These are phyloP conservation scores for Ypsolopha scabrella DNA, from an alignment of 2,888 invertebrate species.

Conservation along the genomic window DNA sequence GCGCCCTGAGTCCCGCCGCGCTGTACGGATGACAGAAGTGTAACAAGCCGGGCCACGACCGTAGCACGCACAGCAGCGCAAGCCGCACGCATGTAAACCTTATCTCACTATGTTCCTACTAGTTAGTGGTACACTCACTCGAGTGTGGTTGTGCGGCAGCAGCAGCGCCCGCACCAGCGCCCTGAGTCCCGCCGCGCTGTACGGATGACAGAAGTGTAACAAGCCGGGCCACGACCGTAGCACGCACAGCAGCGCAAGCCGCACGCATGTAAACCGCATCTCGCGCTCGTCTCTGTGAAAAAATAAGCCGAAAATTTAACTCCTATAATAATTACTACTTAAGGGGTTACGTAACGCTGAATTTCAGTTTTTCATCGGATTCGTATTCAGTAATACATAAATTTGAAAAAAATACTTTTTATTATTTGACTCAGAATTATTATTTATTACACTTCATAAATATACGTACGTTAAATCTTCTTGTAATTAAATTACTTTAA, in stretches of 20 bases:
- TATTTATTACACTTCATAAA: no score
- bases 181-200: constrained; percentile 78
- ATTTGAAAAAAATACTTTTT: no score
- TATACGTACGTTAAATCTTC: no score
- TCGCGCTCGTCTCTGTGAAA: constrained; percentile 78
- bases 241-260: constrained; percentile 84
- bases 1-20: constrained; percentile 80
- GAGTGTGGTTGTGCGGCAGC: constrained; percentile 89
- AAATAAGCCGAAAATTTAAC: no score
- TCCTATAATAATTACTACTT: no score
- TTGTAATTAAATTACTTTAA: no score
- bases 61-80: constrained; percentile 84
- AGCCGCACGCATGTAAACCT: constrained; percentile 87
- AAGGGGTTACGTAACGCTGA: no score
- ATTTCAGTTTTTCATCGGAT: no score
- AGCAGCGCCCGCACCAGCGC: constrained; percentile 84
- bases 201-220: constrained; percentile 87
- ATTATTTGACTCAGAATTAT: no score
- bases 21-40: constrained; percentile 87
- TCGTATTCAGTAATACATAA: no score
- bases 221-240: constrained; percentile 94
- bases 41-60: constrained; percentile 92
- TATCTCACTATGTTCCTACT: constrained; percentile 71
- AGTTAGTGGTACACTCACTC: constrained; percentile 73
- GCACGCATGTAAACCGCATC: constrained; percentile 86